Base-by-base conservation (phyloP, 1,140 invertebrate genomes). In the Teleogryllus occipitalis region DNA sequence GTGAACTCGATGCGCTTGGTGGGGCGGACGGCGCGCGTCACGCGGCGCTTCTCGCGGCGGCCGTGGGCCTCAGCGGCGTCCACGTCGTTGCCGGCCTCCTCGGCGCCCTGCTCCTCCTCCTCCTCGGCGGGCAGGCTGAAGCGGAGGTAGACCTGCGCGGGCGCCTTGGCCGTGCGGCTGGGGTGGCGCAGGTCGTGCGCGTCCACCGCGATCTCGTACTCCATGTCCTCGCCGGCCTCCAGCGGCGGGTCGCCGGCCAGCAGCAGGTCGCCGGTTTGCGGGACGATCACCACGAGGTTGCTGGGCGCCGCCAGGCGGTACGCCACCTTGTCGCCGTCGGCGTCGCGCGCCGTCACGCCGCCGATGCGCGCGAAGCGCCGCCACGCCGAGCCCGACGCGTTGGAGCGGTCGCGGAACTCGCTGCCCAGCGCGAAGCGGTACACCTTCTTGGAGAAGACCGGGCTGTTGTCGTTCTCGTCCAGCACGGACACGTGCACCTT, bases 1-100 rank as follows among this genome's bases (percentile, higher is more conserved):
- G 94, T 94, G 84, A 97, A 97, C 82, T 97, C 96, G 80, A 96
- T 95, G 80, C 95, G 90, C 87, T 97, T 97, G 0, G 96, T 97
- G 6, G 96, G 95, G 49, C 96, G 87, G 0, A 97, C 95, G 0
- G 95, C 95, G 27, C 96, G 88, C 0, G 95, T 96, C 0, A 96
- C 94, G 10, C 95, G 88, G 12, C 95, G 88, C 83, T 96, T 96
- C 54, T 65, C 54, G 10, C 54, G 10, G 80, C 91, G 88, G 48
- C 92, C 89, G 83, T 94, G 93, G n/a, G 88, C 83, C 79, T 88
- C 84, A 15, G 83, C 84, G 0, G 79, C 47, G 12, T 81, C 83
- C 77, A 83, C 82, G 81, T 84, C 83, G 0, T 79, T 47, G 8
- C 81, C 83, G 75, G 83, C 82, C 81, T 84, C 83, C 49, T 81